Evolutionary conservation across 2,888 invertebrate genomes (phyloP).

Genomic region (Philhelius pedissequus): DNA sequence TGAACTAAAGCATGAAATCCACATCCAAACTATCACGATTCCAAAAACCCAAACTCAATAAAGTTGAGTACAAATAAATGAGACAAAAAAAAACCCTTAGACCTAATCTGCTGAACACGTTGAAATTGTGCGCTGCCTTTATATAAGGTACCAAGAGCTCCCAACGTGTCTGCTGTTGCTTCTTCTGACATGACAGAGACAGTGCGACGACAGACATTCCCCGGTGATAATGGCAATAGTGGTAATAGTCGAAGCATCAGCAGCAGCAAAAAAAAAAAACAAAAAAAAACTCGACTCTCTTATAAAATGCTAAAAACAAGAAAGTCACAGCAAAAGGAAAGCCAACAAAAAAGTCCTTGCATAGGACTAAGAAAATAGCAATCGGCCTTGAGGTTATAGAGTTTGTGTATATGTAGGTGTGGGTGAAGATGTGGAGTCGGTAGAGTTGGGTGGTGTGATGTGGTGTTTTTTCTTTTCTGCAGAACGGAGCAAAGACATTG

Average conservation of each 20-base stretch:
- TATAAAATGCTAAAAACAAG: conserved; percentile 26
- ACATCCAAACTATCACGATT: background rate
- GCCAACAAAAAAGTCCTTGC: conserved; percentile 31
- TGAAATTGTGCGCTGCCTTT: conserved; percentile 41
- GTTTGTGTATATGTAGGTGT: conserved; percentile 11
- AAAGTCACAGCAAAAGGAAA: conserved; percentile 32
- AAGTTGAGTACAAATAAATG: background rate
- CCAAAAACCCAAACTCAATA: conserved; percentile 3
- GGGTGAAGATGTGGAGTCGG: background rate
- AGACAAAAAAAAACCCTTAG: background rate
- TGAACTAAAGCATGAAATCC: background rate
- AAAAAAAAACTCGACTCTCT: conserved; percentile 10
- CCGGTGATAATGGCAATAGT: conserved; percentile 30
- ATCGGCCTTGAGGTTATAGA: conserved; percentile 60
- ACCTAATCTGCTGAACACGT: conserved; percentile 55
- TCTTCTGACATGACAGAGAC: conserved; percentile 36
- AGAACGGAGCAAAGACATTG: conserved; percentile 57
- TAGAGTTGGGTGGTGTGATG: background rate
- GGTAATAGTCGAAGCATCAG: background rate
- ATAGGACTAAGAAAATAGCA: conserved; percentile 65
- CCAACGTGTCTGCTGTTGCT: conserved; percentile 29
- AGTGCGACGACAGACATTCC: conserved; percentile 45
- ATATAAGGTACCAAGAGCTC: too few species aligned
- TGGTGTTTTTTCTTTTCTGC: conserved; percentile 56
- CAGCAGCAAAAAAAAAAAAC: conserved; percentile 3